phyloP scores from a whole-genome alignment of 2,888 invertebrate species.

The Calephelis perditalis region DNA sequence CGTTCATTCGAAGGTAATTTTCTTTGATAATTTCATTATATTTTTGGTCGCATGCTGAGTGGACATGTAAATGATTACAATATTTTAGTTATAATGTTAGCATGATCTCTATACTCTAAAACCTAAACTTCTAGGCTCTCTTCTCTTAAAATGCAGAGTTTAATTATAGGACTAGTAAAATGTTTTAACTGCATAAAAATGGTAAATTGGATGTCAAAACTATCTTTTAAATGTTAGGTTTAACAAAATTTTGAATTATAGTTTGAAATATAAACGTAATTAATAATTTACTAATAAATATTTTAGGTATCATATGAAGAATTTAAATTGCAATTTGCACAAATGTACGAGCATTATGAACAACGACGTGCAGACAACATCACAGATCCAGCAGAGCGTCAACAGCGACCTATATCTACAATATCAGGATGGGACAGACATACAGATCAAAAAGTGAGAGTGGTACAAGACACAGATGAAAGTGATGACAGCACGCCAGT shows the following conservation, averaged over 20 bases:
- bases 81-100: too few species aligned
- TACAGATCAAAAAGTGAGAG: slow-evolving; percentile 37
- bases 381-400: slow-evolving; percentile 94
- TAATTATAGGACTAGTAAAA: too few species aligned
- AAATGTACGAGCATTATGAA: slow-evolving; percentile 98
- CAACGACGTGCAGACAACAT: slow-evolving; percentile 95
- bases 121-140: too few species aligned
- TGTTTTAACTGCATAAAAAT: too few species aligned
- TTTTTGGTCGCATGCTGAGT: too few species aligned
- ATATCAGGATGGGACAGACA: slow-evolving; percentile 95
- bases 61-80: too few species aligned
- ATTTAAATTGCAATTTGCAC: slow-evolving; percentile 97
- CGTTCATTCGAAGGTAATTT: slow-evolving; percentile 95
- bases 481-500: slow-evolving; percentile 41
- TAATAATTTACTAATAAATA: neutral
- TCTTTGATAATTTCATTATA: neutral
- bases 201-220: too few species aligned
- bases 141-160: too few species aligned
- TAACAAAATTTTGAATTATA: too few species aligned
- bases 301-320: slow-evolving; percentile 96
- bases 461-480: slow-evolving; percentile 39
- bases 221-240: too few species aligned
- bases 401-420: slow-evolving; percentile 95
- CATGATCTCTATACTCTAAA: too few species aligned
- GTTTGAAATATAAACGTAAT: neutral